These are phyloP conservation scores for Drosophila dunni DNA, from an alignment of 1,140 invertebrate species.

Conservation along the genomic window DNA sequence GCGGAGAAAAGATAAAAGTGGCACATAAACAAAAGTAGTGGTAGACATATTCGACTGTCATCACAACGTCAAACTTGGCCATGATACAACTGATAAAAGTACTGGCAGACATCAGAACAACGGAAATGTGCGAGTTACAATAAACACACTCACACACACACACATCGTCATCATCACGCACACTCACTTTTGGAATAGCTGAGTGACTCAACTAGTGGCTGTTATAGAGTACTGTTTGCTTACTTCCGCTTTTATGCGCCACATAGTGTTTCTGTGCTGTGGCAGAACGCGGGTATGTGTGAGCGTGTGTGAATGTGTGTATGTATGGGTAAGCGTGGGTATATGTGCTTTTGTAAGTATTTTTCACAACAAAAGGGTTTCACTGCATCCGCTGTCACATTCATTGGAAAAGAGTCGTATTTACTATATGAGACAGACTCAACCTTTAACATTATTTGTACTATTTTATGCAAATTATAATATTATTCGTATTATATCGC, in stretches of 20 bases:
- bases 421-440: constrained; percentile 57
- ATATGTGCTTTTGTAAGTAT: constrained; percentile 27
- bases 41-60: constrained; percentile 55
- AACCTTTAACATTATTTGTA: constrained; percentile 40
- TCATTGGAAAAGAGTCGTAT: constrained; percentile 10
- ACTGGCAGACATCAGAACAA: constrained; percentile 17
- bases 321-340: constrained; percentile 20
- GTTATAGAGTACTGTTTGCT: constrained; percentile 33
- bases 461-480: too few relatives aligned
- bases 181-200: constrained; percentile 16
- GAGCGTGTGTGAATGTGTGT: constrained; percentile 36
- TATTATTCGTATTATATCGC: too few relatives aligned
- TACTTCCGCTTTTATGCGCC: constrained; percentile 55
- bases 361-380: constrained; percentile 63
- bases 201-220: constrained; percentile 37
- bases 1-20: constrained; percentile 21
- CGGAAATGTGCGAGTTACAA: constrained; percentile 71
- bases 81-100: constrained; percentile 55
- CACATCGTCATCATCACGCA: neutral
- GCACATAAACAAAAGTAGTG: constrained; percentile 47
- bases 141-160: constrained; percentile 22
- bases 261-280: neutral
- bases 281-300: neutral
- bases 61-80: constrained; percentile 38
- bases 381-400: constrained; percentile 61